Evolutionary conservation across 2,888 invertebrate genomes (phyloP), one percentile per base, ranked within the genome.

Genomic region (Zeuzera pyrina): DNA sequence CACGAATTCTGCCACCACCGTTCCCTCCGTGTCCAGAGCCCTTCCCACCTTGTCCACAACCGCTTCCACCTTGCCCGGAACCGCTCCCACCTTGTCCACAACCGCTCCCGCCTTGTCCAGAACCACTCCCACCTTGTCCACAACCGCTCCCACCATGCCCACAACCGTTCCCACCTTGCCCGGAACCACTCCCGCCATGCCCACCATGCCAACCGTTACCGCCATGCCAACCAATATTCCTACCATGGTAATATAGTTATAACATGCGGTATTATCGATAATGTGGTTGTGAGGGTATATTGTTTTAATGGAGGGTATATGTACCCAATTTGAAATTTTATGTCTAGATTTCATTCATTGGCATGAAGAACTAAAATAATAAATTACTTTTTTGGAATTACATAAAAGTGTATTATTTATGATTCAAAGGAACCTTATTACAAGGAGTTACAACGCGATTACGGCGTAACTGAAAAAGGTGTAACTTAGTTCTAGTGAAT

Each of bases 181-280:
- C 19, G 4, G 30, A 28, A 12, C 37, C 39, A 3, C 31, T 29
- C 8, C 19, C 19, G 8, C 31, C 37, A 2, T 35, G 19, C 13
- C 42, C 39, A n/a, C n/a, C n/a, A n/a, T 1, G 30, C 6, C 8
- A 27, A 3, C 42, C 47, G 0, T 40, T 40, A 8, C 47, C 43
- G 5, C 33, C 11, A n/a, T 19, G 19, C 19, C 19, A 33, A 13
- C 41, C 41, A 0, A 33, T 14, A 11, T 34, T 38, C 1, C 19
- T 26, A 1, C 37, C 43, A 1, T 39, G 33, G n/a, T n/a, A n/a
- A n/a, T n/a, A n/a, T n/a, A n/a, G n/a, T n/a, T n/a, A 8, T 6
- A 19, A 19, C 10, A n/a, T 8, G 12, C n/a, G 6, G 14, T 16
- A 19, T 16, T 29, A 29, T 16, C 19, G 29, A 29, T 14, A 29